phyloP scores from a whole-genome alignment of 2,797 vertebrate species.

The Squalus acanthias region DNA sequence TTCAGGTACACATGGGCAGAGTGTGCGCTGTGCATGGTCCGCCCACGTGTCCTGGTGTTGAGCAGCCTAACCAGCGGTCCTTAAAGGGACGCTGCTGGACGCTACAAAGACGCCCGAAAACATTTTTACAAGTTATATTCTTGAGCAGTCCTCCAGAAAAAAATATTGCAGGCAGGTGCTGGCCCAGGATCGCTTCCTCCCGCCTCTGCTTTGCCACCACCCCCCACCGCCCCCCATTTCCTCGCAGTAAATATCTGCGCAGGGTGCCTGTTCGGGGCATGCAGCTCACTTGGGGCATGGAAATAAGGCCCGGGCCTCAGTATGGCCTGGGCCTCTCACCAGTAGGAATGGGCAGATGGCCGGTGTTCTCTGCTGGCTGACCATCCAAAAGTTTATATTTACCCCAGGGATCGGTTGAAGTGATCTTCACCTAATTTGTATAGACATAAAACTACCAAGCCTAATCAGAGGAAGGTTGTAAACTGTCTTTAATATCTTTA shows the following conservation, averaged over 20 bases:
- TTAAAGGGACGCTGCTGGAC: neutral
- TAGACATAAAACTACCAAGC: neutral
- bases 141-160: neutral
- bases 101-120: neutral
- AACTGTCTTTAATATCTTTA: neutral
- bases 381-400: neutral
- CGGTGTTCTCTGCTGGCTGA: neutral
- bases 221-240: neutral
- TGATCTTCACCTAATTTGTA: neutral
- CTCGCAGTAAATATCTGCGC: neutral
- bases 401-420: neutral
- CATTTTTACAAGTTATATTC: neutral
- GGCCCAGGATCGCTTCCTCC: neutral
- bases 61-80: neutral
- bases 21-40: neutral
- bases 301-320: neutral
- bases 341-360: neutral
- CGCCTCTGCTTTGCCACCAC: neutral
- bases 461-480: neutral
- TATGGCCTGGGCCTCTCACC: neutral
- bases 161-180: neutral
- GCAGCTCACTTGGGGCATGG: neutral
- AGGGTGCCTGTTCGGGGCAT: neutral
- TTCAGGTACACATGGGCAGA: neutral
- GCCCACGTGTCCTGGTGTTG: neutral